Evolutionary conservation across 2,113 vertebrate species (phyloP), one percentile per base, ranked within the genome.

Genomic region (Larimichthys crocea): DNA sequence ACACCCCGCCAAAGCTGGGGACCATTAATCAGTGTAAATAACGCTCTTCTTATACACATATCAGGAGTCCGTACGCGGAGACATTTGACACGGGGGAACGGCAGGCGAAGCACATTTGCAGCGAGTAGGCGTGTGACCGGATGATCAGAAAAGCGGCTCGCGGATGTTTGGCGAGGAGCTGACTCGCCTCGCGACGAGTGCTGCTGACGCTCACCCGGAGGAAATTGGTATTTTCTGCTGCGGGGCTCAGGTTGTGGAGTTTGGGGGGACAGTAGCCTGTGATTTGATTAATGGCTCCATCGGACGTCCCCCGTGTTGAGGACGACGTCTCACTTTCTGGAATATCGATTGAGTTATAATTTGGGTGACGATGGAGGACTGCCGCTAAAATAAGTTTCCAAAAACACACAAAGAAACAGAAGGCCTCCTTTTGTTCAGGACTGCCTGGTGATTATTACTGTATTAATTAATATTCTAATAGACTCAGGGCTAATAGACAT

Each of bases 11-110:
- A 79, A 63, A 90, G 76, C 86, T 44, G 59, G 73, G 67, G 72
- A 78, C 89, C 94, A 95, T 96, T 95, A 94, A 96, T 96, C 94
- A 96, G 89, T 80, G 86, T 91, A 92, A 91, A 91, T 89, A 93
- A 91, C 88, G 74, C 84, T 89, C 86, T 71, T 93, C 87, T 94
- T 93, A 86, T 89, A 91, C 91, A 90, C 90, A 87, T 76, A 92
- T 91, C 91, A 89, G 85, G 84, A 91, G 85, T 87, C 49, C 4
- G 74, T 88, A 84, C 77, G 74, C 74, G 62, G 84, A 59, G 91
- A 90, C 89, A 64, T 93, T 83, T 94, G 93, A 95, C 93, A 92
- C 50, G 42, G 83, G 35, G 71, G 66, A 55, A 40, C 3, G 17
- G 42, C 70, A 64, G 60, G 44, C 42, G 55, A 67, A 71, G 90